Conservation (phyloP, 2,797 vertebrate genomes). For the Melanotaenia nigrans region DNA sequence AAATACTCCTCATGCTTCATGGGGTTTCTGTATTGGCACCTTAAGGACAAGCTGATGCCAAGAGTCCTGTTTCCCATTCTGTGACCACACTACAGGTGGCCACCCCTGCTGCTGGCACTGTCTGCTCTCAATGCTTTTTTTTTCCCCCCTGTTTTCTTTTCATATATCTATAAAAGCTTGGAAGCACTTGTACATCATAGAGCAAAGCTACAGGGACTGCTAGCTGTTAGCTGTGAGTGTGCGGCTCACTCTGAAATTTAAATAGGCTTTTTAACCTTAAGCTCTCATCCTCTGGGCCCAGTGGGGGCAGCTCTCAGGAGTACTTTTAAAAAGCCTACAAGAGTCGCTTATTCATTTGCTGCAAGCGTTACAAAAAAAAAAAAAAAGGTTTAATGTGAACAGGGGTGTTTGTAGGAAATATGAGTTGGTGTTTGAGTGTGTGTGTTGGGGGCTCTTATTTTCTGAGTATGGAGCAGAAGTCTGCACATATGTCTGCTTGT, state of each 20-base stretch:
- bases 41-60: constrained; percentile 48
- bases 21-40: constrained; percentile 55
- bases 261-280: constrained; percentile 85
- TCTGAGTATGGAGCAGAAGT: constrained; percentile 9
- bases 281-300: constrained; percentile 78
- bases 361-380: constrained; percentile 66
- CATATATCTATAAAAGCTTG: constrained; percentile 59
- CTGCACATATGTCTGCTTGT: constrained; percentile 46
- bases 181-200: constrained; percentile 73
- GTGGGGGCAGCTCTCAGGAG: constrained; percentile 79
- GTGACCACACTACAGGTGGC: constrained; percentile 57
- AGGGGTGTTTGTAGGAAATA: constrained; percentile 52
- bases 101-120: constrained; percentile 38
- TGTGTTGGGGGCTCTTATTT: not conserved
- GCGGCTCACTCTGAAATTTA: constrained; percentile 82
- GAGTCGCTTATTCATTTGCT: constrained; percentile 81
- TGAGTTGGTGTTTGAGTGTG: constrained; percentile 30
- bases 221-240: constrained; percentile 73
- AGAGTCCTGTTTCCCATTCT: constrained; percentile 47
- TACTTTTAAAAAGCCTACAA: constrained; percentile 80
- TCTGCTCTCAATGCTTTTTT: constrained; percentile 34
- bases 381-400: constrained; percentile 68
- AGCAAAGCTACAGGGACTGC: constrained; percentile 72
- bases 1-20: constrained; percentile 30
- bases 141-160: not conserved